Conservation (phyloP, 2,113 vertebrate species). For the Eurystomus gularis region DNA sequence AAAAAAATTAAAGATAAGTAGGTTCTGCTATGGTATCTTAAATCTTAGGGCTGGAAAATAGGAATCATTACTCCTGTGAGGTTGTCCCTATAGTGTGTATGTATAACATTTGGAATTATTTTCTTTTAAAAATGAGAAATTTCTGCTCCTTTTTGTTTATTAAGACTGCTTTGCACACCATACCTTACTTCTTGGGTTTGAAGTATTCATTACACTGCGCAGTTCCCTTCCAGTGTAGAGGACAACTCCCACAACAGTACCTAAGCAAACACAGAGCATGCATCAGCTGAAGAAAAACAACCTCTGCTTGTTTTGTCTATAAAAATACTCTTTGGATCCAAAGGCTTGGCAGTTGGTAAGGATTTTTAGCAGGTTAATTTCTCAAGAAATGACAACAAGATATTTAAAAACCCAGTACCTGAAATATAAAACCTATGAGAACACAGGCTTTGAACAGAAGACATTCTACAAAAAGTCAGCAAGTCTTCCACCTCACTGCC, state of each 20-base stretch:
- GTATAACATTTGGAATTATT: not conserved
- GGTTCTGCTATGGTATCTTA: not conserved
- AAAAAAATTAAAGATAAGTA: not conserved
- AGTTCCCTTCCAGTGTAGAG: constrained; percentile 95
- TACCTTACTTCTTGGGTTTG: constrained; percentile 96
- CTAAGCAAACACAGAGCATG: constrained; percentile 60
- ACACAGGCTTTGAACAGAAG: not conserved
- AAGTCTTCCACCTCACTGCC: not conserved
- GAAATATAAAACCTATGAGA: not conserved
- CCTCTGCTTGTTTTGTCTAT: not conserved
- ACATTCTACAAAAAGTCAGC: not conserved
- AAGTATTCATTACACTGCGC: constrained; percentile 97
- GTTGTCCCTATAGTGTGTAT: not conserved
- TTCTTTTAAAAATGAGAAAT: not conserved
- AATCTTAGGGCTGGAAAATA: not conserved
- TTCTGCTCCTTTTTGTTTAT: not conserved
- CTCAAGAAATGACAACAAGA: not conserved
- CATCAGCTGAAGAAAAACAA: not conserved
- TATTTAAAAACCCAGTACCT: not conserved
- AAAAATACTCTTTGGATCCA: not conserved
- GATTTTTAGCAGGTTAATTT: not conserved
- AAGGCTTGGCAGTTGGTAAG: not conserved
- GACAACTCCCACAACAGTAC: constrained; percentile 95
- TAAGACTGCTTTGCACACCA: not conserved
- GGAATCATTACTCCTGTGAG: not conserved